These are phyloP conservation scores for Cygnus olor DNA, from an alignment of 2,797 vertebrate genomes.

Conservation along the genomic window DNA sequence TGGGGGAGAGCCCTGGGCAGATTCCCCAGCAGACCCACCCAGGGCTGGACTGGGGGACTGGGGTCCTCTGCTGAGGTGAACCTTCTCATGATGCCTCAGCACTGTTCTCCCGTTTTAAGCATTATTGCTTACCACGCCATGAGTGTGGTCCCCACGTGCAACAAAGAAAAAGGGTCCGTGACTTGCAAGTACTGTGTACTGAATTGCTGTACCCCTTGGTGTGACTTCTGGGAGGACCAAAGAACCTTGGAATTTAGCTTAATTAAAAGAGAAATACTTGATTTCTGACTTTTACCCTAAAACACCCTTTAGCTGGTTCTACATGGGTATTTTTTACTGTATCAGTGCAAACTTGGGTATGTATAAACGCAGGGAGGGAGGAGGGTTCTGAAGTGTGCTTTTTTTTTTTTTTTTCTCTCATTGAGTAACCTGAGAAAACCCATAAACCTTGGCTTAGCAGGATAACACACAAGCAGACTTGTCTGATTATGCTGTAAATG, in stretches of 20 bases:
- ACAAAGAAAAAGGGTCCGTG: neutral
- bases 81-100: accelerated
- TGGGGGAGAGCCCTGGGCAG: accelerated
- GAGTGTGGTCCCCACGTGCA: neutral
- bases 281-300: neutral
- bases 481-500: slow-evolving; percentile 3
- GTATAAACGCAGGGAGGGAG: neutral
- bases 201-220: neutral
- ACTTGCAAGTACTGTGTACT: neutral
- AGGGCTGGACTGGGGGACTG: neutral
- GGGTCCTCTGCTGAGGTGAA: neutral
- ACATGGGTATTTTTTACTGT: neutral
- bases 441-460: slow-evolving; percentile 16
- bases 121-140: neutral
- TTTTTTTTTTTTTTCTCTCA: accelerated
- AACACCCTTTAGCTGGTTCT: neutral
- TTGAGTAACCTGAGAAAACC: slow-evolving; percentile 11
- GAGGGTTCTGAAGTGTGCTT: neutral
- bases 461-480: neutral
- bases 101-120: neutral
- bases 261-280: neutral
- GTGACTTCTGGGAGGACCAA: neutral
- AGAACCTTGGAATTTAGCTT: neutral
- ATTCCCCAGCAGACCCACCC: neutral
- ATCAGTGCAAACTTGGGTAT: neutral